These are phyloP conservation scores for Brevimyrus niger DNA, from an alignment of 2,113 vertebrate genomes.

Conservation along the genomic window DNA sequence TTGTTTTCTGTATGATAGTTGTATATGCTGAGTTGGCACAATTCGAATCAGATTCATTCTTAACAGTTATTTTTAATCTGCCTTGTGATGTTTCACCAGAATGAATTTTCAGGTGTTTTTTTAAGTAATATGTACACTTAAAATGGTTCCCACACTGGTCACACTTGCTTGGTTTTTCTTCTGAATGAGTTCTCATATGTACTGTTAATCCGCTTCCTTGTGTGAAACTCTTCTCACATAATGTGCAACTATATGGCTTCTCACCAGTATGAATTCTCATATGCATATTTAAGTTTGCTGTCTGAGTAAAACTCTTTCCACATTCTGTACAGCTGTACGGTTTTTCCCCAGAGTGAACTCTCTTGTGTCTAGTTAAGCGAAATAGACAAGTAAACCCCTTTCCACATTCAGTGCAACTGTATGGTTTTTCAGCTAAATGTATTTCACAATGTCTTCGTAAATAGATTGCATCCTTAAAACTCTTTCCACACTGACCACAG, in stretches of 20 bases:
- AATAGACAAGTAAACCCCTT: background rate
- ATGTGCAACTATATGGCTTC: background rate
- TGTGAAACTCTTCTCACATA: background rate
- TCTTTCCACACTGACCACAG: background rate
- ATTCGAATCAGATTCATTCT: background rate
- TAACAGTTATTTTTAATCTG: background rate
- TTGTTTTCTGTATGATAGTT: background rate
- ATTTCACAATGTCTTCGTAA: background rate
- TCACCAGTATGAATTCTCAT: slow-evolving; percentile 2
- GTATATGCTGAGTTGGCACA: background rate
- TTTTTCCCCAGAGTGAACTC: background rate
- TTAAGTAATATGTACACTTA: background rate
- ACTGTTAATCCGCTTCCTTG: background rate
- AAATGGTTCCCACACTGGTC: slow-evolving; percentile 4
- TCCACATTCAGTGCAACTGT: background rate
- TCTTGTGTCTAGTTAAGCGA: background rate
- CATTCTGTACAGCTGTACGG: background rate
- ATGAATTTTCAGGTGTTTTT: background rate
- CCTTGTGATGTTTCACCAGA: background rate
- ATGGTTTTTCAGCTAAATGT: background rate
- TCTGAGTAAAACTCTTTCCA: background rate
- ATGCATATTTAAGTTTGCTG: background rate
- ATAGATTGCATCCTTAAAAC: background rate
- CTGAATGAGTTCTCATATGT: background rate
- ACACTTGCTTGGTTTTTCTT: background rate